Base-by-base conservation (phyloP, 2,797 vertebrate species). In the Adrianichthys oophorus region DNA sequence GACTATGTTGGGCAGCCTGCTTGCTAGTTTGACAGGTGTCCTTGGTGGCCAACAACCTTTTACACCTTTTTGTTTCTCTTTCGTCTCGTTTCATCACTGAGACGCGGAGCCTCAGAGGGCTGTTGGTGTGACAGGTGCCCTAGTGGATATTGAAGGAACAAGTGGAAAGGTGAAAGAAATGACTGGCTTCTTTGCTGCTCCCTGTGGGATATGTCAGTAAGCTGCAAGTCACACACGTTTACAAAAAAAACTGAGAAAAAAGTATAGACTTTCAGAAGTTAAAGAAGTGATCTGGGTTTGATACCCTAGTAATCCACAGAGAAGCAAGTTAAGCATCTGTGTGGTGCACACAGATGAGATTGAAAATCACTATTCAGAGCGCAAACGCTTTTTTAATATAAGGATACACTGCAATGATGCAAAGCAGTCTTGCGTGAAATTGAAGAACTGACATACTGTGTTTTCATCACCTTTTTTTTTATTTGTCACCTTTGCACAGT, bases 401-500 rank as follows among this genome's bases (percentile, higher is more conserved):
- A 71, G 82, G 79, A 89, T 87, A 85, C 76, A 79, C 74, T 52
- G 81, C 87, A 82, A 90, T 90, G 87, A 92, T 91, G 89, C 87
- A 82, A 85, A 64, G 79, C 85, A 70, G 63, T 74, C 86, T 84
- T 77, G 84, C 86, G 56, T 92, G 91, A 93, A 93, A 93, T 93
- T 92, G 91, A 91, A 92, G 87, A 90, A 90, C 76, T 85, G 87
- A 90, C 90, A 87, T 78, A 72, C 66, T 82, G 76, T 88, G 83
- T 90, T 90, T 89, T 89, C 85, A 73, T 88, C 81, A 79, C 62
- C 52, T 65, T 83, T 46, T 85, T 85, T 72, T 86, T 85, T 87
- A 76, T 85, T 83, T 86, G 74, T 84, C 79, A 83, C 80, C 82
- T 88, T 81, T 79, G 55, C 61, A 42, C 62, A 79, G 79, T 87